phyloP scores from a whole-genome alignment of 2,888 invertebrate species.

The Apotomis turbidana region DNA sequence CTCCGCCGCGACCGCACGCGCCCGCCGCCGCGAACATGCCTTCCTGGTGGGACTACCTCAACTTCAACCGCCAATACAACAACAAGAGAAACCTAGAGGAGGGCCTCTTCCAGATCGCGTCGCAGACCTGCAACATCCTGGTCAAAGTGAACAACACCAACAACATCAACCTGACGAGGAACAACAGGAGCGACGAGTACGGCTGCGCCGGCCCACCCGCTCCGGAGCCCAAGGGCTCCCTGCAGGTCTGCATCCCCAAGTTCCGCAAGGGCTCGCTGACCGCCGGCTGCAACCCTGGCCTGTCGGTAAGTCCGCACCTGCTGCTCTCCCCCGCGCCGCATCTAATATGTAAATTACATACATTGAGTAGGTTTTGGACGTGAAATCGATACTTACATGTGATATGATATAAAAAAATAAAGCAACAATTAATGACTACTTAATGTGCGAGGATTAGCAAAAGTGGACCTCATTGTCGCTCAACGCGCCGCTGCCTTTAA shows the following conservation, averaged over 20 bases:
- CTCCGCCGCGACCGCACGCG: constrained; percentile 53
- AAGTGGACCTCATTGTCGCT: not conserved
- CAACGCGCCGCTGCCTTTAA: not conserved
- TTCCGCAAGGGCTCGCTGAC: constrained; percentile 77
- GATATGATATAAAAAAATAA: constrained; percentile 5
- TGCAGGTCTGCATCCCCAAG: constrained; percentile 85
- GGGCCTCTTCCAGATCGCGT: constrained; percentile 90
- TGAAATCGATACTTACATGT: constrained; percentile 27
- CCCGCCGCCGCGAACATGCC: constrained; percentile 73
- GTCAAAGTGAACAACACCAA: constrained; percentile 91
- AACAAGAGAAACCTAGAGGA: constrained; percentile 88
- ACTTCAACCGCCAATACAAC: constrained; percentile 76
- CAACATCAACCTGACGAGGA: constrained; percentile 87
- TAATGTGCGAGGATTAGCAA: not conserved
- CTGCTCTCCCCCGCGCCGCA: not conserved
- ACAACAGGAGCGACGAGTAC: constrained; percentile 86
- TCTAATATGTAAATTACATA: constrained; percentile 19
- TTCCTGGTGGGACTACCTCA: constrained; percentile 85
- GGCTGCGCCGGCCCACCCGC: constrained; percentile 78
- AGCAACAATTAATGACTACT: not conserved
- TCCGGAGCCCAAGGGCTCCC: constrained; percentile 70
- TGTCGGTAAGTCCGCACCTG: constrained; percentile 80
- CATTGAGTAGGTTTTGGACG: constrained; percentile 6
- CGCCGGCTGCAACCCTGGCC: constrained; percentile 83
- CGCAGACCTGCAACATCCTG: constrained; percentile 90